Conservation (phyloP, 2,888 invertebrate genomes). For the Nasonovia ribisnigri region DNA sequence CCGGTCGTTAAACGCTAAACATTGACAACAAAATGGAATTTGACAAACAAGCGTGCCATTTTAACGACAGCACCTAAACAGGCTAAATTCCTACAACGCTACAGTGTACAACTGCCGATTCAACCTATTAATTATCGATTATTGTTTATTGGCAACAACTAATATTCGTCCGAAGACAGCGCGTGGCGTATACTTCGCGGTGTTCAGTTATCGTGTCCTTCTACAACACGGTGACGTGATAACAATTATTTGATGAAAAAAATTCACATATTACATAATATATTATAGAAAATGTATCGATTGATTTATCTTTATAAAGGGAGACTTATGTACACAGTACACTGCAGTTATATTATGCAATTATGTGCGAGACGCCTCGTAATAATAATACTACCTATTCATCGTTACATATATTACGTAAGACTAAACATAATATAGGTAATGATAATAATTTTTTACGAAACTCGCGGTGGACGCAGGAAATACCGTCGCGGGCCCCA, state of each 20-base stretch:
- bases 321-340: neutral
- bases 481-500: neutral
- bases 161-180: neutral
- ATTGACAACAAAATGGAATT: neutral
- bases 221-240: neutral
- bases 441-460: neutral
- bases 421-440: neutral
- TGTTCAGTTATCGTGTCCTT: neutral
- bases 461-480: neutral
- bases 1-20: neutral
- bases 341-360: neutral
- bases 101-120: neutral
- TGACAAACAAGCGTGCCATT: neutral
- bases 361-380: neutral
- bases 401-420: neutral
- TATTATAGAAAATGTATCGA: neutral
- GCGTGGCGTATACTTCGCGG: neutral
- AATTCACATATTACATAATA: too few species aligned
- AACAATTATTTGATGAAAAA: neutral
- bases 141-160: neutral
- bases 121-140: neutral
- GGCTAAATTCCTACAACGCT: neutral
- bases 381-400: neutral
- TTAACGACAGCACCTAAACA: neutral
- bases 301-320: neutral